Evolutionary conservation across 2,113 vertebrate genomes (phyloP), one percentile per base, ranked within the genome.

Genomic region (Epinephelus fuscoguttatus): DNA sequence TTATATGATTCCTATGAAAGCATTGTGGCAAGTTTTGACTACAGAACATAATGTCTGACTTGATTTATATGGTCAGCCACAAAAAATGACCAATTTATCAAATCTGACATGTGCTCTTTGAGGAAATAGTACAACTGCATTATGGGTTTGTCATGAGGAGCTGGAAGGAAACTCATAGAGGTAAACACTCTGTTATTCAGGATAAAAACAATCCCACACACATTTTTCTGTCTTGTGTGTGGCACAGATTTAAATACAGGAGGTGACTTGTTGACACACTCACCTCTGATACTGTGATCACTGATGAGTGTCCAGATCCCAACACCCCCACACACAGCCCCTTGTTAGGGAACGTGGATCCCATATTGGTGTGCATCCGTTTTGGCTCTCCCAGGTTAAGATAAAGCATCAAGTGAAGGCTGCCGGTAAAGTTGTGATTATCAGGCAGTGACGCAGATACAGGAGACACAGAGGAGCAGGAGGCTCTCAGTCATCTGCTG

Each of bases 401-500:
- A 94, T 94, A 93, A 90, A 79, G 82, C 86, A 86, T 88, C 83
- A 84, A 88, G 91, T 85, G 84, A 79, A 78, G 88, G 53, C 90
- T 94, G 89, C 85, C 73, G 62, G 86, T 93, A 90, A 92, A 89
- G 84, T 84, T 52, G 33, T 40, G 70, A 86, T 84, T 92, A 94
- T 93, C 94, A 91, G 89, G 23, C 78, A 25, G 40, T 83, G 89
- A 90, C 70, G 74, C 81, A 88, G 90, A 91, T 67, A 78, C 53
- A 62, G 62, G 89, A 91, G 78, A 87, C 87, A 70, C 76, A 80
- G 79, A 81, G 77, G 76, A 90, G 80, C 81, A 72, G 90, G 89
- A 90, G 70, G 78, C 85, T 89, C 88, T 87, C 86, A 86, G 82
- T 75, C 84, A 62, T 87, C 80, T 75, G 25, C 68, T 62, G 78